A percentile compares a stretch with the other conserved stretches of the same genome.
These are phyloP conservation scores for Malacoctenus gilli DNA, from an alignment of 2,797 vertebrate genomes.

Conservation along the genomic window DNA sequence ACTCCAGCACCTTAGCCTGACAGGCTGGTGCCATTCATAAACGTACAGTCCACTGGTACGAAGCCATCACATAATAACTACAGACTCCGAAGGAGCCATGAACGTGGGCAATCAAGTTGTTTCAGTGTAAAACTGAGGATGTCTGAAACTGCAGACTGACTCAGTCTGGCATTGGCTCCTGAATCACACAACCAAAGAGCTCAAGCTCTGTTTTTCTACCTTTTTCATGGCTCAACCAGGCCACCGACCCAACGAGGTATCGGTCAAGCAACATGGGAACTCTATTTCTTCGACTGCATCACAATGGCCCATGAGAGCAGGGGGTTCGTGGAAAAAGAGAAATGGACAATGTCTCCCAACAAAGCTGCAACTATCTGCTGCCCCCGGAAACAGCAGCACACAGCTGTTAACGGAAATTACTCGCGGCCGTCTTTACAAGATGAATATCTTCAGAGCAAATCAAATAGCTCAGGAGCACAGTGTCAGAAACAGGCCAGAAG, in stretches of 20 bases:
- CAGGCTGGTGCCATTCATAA: too few relatives aligned
- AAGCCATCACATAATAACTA: background rate
- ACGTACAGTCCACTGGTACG: conserved; percentile 6
- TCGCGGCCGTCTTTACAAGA: background rate
- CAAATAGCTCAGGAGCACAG: background rate
- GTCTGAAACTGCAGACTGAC: too few relatives aligned
- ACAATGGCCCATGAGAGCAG: too few relatives aligned
- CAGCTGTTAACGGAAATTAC: background rate
- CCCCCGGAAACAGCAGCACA: too few relatives aligned
- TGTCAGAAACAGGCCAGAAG: background rate
- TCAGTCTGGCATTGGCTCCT: too few relatives aligned
- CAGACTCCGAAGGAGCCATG: background rate
- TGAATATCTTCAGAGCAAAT: background rate
- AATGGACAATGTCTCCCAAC: background rate
- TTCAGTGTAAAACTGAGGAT: background rate
- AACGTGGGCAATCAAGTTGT: background rate
- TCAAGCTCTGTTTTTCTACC: too few relatives aligned
- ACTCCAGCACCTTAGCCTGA: background rate
- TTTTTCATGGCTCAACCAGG: too few relatives aligned
- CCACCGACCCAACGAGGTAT: too few relatives aligned
- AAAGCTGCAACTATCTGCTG: background rate
- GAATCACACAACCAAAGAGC: too few relatives aligned
- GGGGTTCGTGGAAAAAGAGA: too few relatives aligned
- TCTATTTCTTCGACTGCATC: too few relatives aligned
- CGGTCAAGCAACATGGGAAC: too few relatives aligned